These are phyloP conservation scores for Catharus bicknelli DNA, from an alignment of 2,113 vertebrate species.

Conservation along the genomic window DNA sequence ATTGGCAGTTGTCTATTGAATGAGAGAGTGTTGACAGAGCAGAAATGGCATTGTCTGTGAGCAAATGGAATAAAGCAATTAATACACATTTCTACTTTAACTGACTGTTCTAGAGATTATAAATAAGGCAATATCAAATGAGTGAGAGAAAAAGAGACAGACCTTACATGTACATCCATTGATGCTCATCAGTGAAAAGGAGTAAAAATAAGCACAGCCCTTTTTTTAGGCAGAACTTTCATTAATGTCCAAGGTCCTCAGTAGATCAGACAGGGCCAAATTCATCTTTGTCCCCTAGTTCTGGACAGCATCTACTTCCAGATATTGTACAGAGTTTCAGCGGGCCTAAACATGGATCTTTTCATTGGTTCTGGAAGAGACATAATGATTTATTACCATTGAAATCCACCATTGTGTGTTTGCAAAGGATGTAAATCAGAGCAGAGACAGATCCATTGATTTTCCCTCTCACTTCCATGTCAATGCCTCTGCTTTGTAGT, in stretches of 20 bases:
- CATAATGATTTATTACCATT: neutral
- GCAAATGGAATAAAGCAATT: conserved; percentile 46
- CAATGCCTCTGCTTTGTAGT: neutral
- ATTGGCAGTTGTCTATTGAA: neutral
- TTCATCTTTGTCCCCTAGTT: neutral
- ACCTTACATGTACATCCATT: neutral
- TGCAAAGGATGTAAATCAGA: neutral
- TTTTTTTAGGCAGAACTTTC: neutral
- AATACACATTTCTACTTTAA: conserved; percentile 30
- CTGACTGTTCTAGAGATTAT: neutral
- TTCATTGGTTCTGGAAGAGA: neutral
- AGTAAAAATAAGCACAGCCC: neutral
- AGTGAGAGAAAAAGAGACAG: neutral
- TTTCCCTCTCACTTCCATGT: neutral
- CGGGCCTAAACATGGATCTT: neutral
- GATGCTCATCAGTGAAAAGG: neutral
- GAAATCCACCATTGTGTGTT: neutral
- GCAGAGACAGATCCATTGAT: neutral
- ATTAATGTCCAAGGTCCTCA: neutral
- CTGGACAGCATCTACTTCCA: neutral
- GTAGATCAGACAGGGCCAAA: neutral
- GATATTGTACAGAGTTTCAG: neutral
- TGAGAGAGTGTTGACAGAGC: conserved; percentile 36
- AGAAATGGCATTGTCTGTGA: conserved; percentile 7
- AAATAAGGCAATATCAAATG: neutral